Evolutionary conservation across 1,140 invertebrate species (phyloP), one percentile per base, ranked within the genome.

Genomic region (Daktulosphaira vitifoliae): DNA sequence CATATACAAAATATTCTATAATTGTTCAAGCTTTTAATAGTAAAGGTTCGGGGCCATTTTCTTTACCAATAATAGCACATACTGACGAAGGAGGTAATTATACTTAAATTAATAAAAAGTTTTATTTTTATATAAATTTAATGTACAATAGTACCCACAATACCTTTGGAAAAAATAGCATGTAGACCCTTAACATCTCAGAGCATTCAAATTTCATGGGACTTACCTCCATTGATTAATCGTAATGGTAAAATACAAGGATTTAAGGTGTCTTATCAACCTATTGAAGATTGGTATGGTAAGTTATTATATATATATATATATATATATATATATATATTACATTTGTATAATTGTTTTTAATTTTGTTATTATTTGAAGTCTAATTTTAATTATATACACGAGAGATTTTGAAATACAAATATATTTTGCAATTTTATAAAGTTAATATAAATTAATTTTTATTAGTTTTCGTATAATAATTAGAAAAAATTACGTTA

Each of bases 11-110:
- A n/a, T 96, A 96, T 74, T 85, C 84, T 48, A 83, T 96, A 1
- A 84, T 93, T 26, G 89, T 97, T 0, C 91, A 96, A 74, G 90
- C 92, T 2, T 96, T 91, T 72, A 98, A 96, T 71, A 87, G 86
- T 37, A 81, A 90, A 68, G 94, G 94, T 1, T 83, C 87, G 46
- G 92, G 93, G 26, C 92, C 92, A 1, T 82, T 86, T 18, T 93
- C 89, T 3, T 81, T 85, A 11, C 88, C 91, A 70, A 82, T 89
- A 23, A 82, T 85, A 5, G 84, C 88, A 7, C 83, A 85, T 54
- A 96, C 92, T 23, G 81, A 92, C 71, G 89, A 93, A 79, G 90
- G 92, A 76, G 89, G 90, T 93, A 77, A 81, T 76, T 11, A 5
- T 11, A 33, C 29, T 11, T 33, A 11, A 33, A 33, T 6, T 33